A percentile compares a stretch with the other conserved stretches of the same genome.
phyloP scores from a whole-genome alignment of 2,888 invertebrate species.

The Apodemia duryi region DNA sequence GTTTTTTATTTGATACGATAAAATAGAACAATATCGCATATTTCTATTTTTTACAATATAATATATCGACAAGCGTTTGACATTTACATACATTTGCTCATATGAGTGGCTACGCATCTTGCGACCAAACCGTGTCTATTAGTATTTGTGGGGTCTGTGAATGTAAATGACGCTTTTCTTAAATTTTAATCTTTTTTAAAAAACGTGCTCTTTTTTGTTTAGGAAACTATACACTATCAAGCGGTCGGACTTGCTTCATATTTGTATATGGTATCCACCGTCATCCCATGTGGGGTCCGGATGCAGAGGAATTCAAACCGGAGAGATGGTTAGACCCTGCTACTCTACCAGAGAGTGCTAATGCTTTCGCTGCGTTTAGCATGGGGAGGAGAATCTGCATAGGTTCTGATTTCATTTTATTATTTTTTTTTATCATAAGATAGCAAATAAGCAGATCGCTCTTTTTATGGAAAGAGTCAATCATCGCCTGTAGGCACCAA shows the following conservation, averaged over 20 bases:
- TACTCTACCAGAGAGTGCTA: constrained; percentile 31
- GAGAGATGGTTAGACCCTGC: constrained; percentile 44
- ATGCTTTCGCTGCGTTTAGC: constrained; percentile 39
- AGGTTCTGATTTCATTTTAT: constrained; percentile 29
- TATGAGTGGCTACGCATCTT: too few species aligned
- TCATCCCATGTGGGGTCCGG: constrained; percentile 44
- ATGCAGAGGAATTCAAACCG: constrained; percentile 41
- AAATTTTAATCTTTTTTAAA: not conserved
- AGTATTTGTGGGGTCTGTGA: too few species aligned
- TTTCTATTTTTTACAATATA: too few species aligned
- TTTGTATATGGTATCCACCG: constrained; percentile 39
- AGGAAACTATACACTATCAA: constrained; percentile 40
- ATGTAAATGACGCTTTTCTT: not conserved
- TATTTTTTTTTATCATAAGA: too few species aligned
- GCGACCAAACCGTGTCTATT: too few species aligned
- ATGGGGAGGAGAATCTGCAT: constrained; percentile 41
- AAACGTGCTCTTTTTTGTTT: not conserved
- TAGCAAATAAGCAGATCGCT: too few species aligned
- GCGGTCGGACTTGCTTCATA: constrained; percentile 38
- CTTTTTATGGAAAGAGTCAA: too few species aligned
- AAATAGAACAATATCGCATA: too few species aligned
- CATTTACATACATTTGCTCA: too few species aligned
- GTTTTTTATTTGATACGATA: too few species aligned
- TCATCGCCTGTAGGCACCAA: too few species aligned
- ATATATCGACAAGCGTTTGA: too few species aligned